phyloP scores from a whole-genome alignment of 2,797 vertebrate genomes.

The Caiman crocodilus region DNA sequence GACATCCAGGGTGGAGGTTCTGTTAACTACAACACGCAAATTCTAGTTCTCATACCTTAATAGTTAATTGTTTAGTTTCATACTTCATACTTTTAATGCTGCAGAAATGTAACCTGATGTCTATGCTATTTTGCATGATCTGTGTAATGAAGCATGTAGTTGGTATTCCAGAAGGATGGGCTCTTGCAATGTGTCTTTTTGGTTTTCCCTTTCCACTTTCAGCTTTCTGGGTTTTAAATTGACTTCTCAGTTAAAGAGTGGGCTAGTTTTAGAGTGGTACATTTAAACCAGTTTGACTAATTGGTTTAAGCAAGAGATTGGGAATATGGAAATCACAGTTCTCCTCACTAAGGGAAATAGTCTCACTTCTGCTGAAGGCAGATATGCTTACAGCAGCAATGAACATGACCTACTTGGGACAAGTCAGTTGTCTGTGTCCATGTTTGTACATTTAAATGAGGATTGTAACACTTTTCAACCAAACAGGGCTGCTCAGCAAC shows the following conservation, averaged over 20 bases:
- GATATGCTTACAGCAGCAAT: fast-evolving
- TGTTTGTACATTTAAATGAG: background rate
- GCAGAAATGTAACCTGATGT: background rate
- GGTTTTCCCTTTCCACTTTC: background rate
- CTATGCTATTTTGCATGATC: background rate
- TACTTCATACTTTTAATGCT: background rate
- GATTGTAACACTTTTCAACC: background rate
- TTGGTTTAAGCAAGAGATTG: background rate
- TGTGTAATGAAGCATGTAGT: background rate
- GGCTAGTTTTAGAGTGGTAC: background rate
- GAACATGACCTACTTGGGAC: background rate
- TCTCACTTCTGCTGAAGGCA: background rate
- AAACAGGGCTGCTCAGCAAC: background rate
- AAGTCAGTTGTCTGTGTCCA: background rate
- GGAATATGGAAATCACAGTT: too few species aligned
- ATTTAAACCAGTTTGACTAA: background rate
- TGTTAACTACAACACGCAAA: constrained; percentile 54
- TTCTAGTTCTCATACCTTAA: constrained; percentile 32
- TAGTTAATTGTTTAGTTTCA: constrained; percentile 36
- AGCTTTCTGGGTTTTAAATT: background rate
- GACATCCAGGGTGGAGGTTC: background rate
- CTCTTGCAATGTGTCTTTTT: background rate
- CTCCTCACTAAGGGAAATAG: background rate
- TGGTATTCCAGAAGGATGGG: background rate
- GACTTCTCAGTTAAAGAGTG: background rate